Base-by-base conservation (phyloP, 2,113 vertebrate genomes). In the Zosterops japonicus region DNA sequence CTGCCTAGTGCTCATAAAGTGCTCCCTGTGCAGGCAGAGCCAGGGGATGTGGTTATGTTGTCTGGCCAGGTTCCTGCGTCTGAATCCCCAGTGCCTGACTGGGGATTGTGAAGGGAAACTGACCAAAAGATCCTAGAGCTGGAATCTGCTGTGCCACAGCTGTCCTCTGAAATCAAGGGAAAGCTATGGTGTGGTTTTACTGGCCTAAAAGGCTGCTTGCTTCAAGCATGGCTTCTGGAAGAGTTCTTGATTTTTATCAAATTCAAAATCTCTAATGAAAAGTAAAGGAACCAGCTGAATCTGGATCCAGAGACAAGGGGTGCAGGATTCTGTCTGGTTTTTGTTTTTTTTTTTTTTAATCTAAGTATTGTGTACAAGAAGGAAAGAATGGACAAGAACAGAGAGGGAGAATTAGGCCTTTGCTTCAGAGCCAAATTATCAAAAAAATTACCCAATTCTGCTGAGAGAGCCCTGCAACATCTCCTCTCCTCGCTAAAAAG, bases 1-100 rank as follows among this genome's bases (percentile, higher is more conserved):
- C 71, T 88, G 84, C 87, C 56, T 69, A 0, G 5, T 29, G 85
- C 91, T 95, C 68, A 46, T 65, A 42, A 91, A 86, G 55, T 41
- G 53, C 82, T 91, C 36, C 5, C 63, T 53, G 39, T 70, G 78
- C 9, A 2, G 82, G 78, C 78, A 50, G 82, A 82, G 74, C 74
- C 67, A 35, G 50, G 77, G 93, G 74, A 85, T 85, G 90, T 91
- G 91, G 77, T 85, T 94, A 36, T 12, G 14, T 53, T 2, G 59
- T 93, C 90, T 88, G 78, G 84, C 63, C 93, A 74, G 87, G 77
- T 90, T 91, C 76, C 93, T 95, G 89, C 0, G 0, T 56, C 70
- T 61, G 87, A 67, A 42, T 74, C 52, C 44, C 75, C 56, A 22
- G 74, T 0, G 4, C n/a, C 50, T 3, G 5, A 5, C 77, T 31